These are phyloP conservation scores for Drosophila histrio DNA, from an alignment of 2,888 invertebrate species.

Conservation along the genomic window DNA sequence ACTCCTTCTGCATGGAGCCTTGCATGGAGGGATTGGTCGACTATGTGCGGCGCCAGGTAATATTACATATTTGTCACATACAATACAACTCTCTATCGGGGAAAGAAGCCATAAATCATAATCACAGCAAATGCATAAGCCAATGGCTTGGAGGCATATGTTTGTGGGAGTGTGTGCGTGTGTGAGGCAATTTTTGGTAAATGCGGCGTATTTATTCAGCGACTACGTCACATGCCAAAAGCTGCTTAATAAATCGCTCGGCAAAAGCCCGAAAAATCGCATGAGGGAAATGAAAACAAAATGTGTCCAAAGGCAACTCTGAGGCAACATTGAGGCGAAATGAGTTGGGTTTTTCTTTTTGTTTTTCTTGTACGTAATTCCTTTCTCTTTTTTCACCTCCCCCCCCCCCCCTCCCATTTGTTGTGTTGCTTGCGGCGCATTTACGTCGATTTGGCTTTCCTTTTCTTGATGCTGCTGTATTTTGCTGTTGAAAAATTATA, in stretches of 20 bases:
- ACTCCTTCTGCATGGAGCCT: conserved; percentile 99
- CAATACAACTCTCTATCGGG: conserved; percentile 12
- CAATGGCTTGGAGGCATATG: background rate
- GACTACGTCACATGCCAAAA: conserved; percentile 69
- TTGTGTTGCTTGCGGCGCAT: conserved; percentile 65
- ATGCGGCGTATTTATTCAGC: conserved; percentile 59
- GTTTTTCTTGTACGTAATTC: conserved; percentile 45
- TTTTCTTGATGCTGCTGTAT: conserved; percentile 18
- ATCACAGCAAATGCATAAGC: conserved; percentile 58
- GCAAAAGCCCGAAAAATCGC: conserved; percentile 60
- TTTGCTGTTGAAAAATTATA: conserved; percentile 70
- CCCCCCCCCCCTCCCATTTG: background rate
- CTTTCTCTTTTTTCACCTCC: background rate
- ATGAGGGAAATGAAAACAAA: conserved; percentile 65
- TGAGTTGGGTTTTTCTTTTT: conserved; percentile 46
- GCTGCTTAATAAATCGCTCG: conserved; percentile 61
- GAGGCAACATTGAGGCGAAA: conserved; percentile 45
- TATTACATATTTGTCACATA: conserved; percentile 44
- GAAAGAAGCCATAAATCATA: conserved; percentile 42
- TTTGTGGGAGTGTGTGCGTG: background rate
- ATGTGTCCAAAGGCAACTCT: conserved; percentile 48
- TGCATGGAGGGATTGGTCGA: conserved; percentile 99
- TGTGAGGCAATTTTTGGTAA: conserved; percentile 54
- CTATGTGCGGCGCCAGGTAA: conserved; percentile 95
- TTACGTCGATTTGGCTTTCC: conserved; percentile 64